Evolutionary conservation across 92 coral and sea anemone species (phyloP), one percentile per base, ranked within the genome.

Genomic region (Metridium senile): DNA sequence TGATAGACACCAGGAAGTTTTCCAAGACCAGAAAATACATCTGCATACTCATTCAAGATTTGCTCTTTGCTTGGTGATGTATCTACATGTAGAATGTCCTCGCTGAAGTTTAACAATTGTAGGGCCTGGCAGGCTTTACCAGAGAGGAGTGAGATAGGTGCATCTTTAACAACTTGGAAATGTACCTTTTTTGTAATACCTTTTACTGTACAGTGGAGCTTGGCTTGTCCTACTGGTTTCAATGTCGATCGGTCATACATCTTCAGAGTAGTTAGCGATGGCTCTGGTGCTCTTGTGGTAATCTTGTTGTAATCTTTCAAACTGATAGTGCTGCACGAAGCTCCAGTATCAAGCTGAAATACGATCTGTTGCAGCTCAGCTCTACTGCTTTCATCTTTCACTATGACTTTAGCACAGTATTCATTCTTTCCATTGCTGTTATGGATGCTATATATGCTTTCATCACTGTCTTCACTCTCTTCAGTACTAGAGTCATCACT

Each of bases 21-120:
- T 63, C 87, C 87, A 2, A 86, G 84, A 33, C 90, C 92, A n/a
- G 73, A 62, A 81, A 87, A 87, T 13, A 87, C 58, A 78, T 83
- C 88, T 61, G 74, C 64, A 31, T 75, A 81, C 1, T 75, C 83
- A 9, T 66, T 74, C 9, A 80, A 63, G 23, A 86, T 54, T 54
- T 86, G 68, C 59, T 69, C 82, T 66, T 75, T 26, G 20, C 59
- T 68, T n/a, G 75, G 77, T 66, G 85, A 47, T 31, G 61, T 52
- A 39, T 27, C 25, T 2, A 51, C 51, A 63, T 62, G 77, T 43
- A 45, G 23, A 54, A 62, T 66, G 33, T 80, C 34, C 47, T 58
- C 72, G 26, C 72, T 80, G 62, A 34, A 61, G 33, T 79, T 28
- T n/a, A n/a, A n/a, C n/a, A n/a, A n/a, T n/a, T n/a, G n/a, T 11